A percentile compares a stretch with the other conserved stretches of the same genome.
phyloP scores from a whole-genome alignment of 2,888 invertebrate species.

The Dichetophora obliterata region DNA sequence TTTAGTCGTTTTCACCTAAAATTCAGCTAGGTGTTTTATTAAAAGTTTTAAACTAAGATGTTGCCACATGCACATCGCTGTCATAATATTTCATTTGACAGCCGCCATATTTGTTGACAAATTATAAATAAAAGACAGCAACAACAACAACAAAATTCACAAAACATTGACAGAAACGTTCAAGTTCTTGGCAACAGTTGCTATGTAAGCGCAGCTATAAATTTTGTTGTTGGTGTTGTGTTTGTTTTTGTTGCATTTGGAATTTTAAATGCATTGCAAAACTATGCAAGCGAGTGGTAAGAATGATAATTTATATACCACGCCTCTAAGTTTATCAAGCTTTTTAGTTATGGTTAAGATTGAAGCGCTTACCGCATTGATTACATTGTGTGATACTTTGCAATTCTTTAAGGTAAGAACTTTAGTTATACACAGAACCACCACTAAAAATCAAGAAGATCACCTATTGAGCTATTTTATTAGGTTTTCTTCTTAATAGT shows the following conservation, averaged over 20 bases:
- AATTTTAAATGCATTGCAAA: no score
- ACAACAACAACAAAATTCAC: neutral
- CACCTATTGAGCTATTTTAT: no score
- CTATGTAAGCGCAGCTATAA: neutral
- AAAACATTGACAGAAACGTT: conserved; percentile 46
- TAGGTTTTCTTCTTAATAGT: no score
- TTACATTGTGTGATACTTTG: no score
- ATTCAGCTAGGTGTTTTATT: no score
- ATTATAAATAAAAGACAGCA: neutral
- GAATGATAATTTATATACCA: neutral
- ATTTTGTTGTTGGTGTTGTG: neutral
- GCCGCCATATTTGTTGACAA: conserved; percentile 13
- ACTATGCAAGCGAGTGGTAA: neutral
- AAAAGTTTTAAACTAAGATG: neutral
- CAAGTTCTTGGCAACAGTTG: conserved; percentile 59
- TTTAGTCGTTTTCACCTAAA: neutral
- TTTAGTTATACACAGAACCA: no score
- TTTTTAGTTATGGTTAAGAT: no score
- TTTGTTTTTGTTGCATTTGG: neutral
- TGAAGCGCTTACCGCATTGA: no score
- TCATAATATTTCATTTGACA: conserved; percentile 8
- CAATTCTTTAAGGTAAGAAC: no score
- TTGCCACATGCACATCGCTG: neutral
- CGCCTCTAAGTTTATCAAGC: no score
- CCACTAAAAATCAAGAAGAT: no score